Conservation (phyloP, 2,797 vertebrate genomes). For the Eremophila alpestris region DNA sequence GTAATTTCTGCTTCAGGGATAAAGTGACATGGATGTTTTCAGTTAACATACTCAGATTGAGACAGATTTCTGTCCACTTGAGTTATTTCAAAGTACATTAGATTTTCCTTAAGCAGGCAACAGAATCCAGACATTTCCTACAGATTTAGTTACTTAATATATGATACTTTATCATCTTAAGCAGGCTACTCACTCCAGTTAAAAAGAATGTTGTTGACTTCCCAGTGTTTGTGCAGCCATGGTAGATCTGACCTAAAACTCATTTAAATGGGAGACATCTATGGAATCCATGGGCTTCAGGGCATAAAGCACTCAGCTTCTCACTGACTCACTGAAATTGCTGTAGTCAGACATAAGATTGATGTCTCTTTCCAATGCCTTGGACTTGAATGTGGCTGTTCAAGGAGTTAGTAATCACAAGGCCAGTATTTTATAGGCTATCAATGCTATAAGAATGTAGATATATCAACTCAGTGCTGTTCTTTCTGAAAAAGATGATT, state of each 20-base stretch:
- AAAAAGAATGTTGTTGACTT: slow-evolving; percentile 14
- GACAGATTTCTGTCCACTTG: slow-evolving; percentile 4
- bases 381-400: slow-evolving; percentile 29
- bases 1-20: neutral
- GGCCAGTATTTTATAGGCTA: neutral
- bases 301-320: slow-evolving; percentile 33
- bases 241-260: neutral
- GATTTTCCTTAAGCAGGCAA: neutral
- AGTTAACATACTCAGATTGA: neutral
- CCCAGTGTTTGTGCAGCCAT: neutral
- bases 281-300: slow-evolving; percentile 14
- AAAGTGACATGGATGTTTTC: neutral
- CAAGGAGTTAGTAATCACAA: slow-evolving; percentile 21
- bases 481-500: neutral
- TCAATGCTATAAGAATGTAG: neutral
- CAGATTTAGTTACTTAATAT: neutral
- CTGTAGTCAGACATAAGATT: neutral
- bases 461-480: neutral
- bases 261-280: slow-evolving; percentile 27
- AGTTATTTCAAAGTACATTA: neutral
- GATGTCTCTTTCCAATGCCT: slow-evolving; percentile 1
- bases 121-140: neutral
- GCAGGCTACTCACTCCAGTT: neutral
- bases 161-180: neutral
- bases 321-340: slow-evolving; percentile 31